These are phyloP conservation scores for Drosophila conformis DNA, from an alignment of 2,888 invertebrate genomes.

Conservation along the genomic window DNA sequence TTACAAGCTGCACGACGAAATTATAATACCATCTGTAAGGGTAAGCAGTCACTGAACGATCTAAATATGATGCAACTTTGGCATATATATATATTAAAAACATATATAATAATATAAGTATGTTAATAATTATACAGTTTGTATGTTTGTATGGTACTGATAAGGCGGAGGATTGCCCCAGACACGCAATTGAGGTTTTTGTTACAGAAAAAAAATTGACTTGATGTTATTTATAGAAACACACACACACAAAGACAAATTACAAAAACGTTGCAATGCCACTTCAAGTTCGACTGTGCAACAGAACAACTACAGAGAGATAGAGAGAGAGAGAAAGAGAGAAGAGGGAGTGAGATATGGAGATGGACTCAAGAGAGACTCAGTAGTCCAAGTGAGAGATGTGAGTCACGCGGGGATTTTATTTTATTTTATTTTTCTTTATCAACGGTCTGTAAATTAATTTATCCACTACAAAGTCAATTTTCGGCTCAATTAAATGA, in stretches of 20 bases:
- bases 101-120: neutral
- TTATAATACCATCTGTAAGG: neutral
- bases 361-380: constrained; percentile 1
- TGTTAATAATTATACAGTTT: neutral
- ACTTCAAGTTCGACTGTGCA: constrained; percentile 16
- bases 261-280: constrained; percentile 27
- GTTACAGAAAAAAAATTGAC: constrained; percentile 26
- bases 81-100: neutral
- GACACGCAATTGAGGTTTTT: constrained; percentile 22
- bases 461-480: constrained; percentile 72
- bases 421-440: constrained; percentile 36
- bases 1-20: neutral
- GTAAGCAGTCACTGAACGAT: constrained; percentile 13
- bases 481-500: constrained; percentile 78
- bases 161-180: constrained; percentile 37
- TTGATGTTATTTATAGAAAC: constrained; percentile 33
- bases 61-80: constrained; percentile 27
- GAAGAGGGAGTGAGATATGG: neutral
- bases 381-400: neutral
- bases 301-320: constrained; percentile 4
- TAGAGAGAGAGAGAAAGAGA: too few species aligned
- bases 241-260: constrained; percentile 7
- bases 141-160: constrained; percentile 7
- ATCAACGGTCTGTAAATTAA: constrained; percentile 68
- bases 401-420: constrained; percentile 54